Percentiles rank a stretch among this genome's conserved stretches.
Conservation (phyloP, 64 coral and sea anemone genomes). For the Pachyseris speciosa region DNA sequence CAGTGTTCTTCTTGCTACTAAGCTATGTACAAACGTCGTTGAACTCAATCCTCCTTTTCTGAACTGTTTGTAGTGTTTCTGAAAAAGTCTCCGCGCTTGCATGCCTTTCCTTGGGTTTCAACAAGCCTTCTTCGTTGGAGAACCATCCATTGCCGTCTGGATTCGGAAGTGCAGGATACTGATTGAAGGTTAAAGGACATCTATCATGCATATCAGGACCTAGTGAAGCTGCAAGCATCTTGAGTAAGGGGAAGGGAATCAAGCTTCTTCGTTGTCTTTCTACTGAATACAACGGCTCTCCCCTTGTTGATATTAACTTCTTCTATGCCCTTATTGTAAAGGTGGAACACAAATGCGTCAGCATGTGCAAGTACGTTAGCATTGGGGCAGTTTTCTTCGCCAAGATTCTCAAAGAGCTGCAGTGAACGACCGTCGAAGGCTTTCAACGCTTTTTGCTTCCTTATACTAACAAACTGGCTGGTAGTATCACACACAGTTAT, state of each 20-base stretch:
- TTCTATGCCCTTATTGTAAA: constrained; percentile 38
- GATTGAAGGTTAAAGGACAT: too few species aligned
- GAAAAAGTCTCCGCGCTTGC: too few species aligned
- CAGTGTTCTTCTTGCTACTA: too few species aligned
- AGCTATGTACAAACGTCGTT: too few species aligned
- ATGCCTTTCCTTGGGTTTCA: background rate
- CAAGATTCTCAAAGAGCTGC: constrained; percentile 26
- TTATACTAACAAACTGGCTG: constrained; percentile 58
- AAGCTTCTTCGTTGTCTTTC: background rate
- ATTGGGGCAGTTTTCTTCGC: background rate
- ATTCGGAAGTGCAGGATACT: background rate
- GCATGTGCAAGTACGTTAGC: constrained; percentile 26
- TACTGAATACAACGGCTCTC: constrained; percentile 53
- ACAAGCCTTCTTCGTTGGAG: background rate
- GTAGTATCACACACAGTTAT: background rate
- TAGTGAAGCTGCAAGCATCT: constrained; percentile 2
- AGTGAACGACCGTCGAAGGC: background rate
- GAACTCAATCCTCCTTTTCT: too few species aligned
- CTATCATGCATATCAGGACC: background rate
- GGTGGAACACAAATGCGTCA: constrained; percentile 60
- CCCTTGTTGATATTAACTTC: constrained; percentile 31
- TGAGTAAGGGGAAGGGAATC: constrained; percentile 7
- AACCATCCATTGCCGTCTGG: constrained; percentile 6
- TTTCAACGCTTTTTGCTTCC: constrained; percentile 43
- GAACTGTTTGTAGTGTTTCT: too few species aligned